phyloP scores from a whole-genome alignment of 1,140 invertebrate genomes.

The Drosophila auraria region DNA sequence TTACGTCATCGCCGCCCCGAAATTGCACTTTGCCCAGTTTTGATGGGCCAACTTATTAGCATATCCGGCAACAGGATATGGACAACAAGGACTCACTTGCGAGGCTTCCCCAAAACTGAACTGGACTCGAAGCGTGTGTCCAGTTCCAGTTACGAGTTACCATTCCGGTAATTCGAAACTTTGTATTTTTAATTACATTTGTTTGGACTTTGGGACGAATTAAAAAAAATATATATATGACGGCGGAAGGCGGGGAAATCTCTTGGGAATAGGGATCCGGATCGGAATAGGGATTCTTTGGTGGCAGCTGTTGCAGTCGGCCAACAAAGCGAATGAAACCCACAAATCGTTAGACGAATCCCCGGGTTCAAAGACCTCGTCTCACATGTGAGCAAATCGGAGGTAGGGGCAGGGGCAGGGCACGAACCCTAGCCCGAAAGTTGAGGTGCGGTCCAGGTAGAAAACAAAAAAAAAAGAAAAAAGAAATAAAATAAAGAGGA shows the following conservation, averaged over 20 bases:
- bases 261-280: constrained; percentile 22
- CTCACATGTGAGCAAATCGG: constrained; percentile 39
- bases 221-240: constrained; percentile 5
- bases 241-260: constrained; percentile 34
- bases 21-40: constrained; percentile 74
- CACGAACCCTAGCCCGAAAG: constrained; percentile 49
- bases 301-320: constrained; percentile 68
- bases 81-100: constrained; percentile 59
- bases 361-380: constrained; percentile 71
- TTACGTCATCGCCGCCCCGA: constrained; percentile 75
- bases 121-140: constrained; percentile 49
- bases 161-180: constrained; percentile 74
- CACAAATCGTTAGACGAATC: constrained; percentile 71
- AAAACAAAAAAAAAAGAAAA: background rate
- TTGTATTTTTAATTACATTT: constrained; percentile 82
- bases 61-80: constrained; percentile 82
- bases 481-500: constrained; percentile 38
- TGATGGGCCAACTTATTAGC: constrained; percentile 75
- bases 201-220: constrained; percentile 56
- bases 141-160: constrained; percentile 50
- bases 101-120: constrained; percentile 56
- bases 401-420: constrained; percentile 25
- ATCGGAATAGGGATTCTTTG: constrained; percentile 38
- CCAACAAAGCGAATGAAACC: constrained; percentile 55
- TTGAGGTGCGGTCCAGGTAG: constrained; percentile 54